Evolutionary conservation across 2,113 vertebrate species (phyloP), one percentile per base, ranked within the genome.

Genomic region (Dasyurus viverrinus): DNA sequence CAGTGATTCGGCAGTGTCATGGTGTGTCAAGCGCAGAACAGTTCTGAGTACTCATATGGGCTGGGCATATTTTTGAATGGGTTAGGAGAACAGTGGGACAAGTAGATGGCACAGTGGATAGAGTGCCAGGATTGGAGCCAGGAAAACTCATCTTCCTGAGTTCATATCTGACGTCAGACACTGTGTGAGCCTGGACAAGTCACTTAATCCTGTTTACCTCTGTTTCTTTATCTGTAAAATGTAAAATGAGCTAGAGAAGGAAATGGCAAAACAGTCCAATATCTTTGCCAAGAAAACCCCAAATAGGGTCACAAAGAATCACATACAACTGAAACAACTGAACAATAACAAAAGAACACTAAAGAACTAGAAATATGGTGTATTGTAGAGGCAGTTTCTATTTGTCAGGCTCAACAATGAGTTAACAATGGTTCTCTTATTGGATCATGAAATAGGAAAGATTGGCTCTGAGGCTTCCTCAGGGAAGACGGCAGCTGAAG

Each of bases 401-500:
- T 48, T 48, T 48, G 3, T 84, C 16, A 42, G 60, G 6, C n/a
- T 84, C 16, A 42, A 84, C 68, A 84, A 84, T 42, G n/a, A 16
- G 68, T 84, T 42, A 22, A 42, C 16, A 42, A 6, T 42, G 16
- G 60, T 76, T 76, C 14, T 76, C 30, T 76, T 14, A 91, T 24
- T 76, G 92, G 93, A 22, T 94, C 91, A 14, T 0, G 54, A 84
- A 93, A 90, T 57, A 95, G 94, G 90, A 93, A 95, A 95, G 92
- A 92, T 89, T 89, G 93, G 57, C 25, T 55, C 92, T 94, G 92
- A 95, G 96, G 95, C 94, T 91, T 97, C 94, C 96, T 97, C 97
- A 97, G 96, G 96, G 89, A 97, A 93, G 60, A 2, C 42, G 91
- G 95, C 93, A 95, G 93, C 95, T 96, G 95, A 94, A 97, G 95